These are phyloP conservation scores for Dinomys branickii DNA, from an alignment of 2,113 vertebrate species.

Conservation along the genomic window DNA sequence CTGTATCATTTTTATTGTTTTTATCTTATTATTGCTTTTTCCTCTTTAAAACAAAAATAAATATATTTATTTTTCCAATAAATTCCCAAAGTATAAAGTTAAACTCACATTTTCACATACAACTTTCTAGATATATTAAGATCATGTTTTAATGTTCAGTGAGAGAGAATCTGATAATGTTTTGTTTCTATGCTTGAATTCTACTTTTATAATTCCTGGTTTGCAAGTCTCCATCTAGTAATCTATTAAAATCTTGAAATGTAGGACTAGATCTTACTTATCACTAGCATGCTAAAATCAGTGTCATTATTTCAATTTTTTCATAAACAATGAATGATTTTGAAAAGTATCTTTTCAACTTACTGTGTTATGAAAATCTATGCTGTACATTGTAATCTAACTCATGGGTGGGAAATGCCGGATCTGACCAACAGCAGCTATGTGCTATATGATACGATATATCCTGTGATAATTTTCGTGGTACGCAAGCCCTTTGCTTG, in stretches of 20 bases:
- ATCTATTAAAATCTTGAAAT: neutral
- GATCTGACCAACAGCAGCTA: too few species aligned
- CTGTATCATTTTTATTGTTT: too few species aligned
- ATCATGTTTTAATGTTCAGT: neutral
- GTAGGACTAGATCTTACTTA: accelerated
- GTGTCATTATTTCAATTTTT: neutral
- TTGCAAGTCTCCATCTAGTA: neutral
- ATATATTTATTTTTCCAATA: neutral
- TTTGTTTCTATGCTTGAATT: neutral
- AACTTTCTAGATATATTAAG: neutral
- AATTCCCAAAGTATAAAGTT: neutral
- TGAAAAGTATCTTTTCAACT: neutral
- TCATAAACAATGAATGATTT: neutral
- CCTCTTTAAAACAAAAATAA: neutral
- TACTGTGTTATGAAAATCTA: neutral
- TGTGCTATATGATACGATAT: neutral
- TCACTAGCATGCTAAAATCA: neutral
- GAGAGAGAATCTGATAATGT: neutral
- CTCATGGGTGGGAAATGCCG: neutral
- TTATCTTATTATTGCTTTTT: too few species aligned
- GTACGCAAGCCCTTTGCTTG: neutral
- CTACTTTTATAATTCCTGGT: too few species aligned
- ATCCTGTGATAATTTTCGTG: neutral
- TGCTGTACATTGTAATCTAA: neutral
- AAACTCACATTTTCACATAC: neutral